Evolutionary conservation across 2,888 invertebrate species (phyloP).

Genomic region (Leucoptera coffeella): DNA sequence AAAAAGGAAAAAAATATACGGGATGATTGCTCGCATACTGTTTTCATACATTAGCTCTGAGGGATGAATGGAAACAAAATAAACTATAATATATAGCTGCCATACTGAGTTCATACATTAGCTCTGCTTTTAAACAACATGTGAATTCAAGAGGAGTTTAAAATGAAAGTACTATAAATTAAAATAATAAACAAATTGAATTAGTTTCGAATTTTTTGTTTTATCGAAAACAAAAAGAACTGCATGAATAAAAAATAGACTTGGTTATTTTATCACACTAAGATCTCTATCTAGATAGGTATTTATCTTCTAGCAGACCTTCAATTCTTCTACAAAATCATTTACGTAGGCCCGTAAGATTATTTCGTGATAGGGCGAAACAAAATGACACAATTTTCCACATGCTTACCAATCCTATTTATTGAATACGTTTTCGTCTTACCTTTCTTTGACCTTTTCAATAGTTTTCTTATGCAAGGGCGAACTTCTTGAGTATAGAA

Average conservation of each 20-base stretch:
- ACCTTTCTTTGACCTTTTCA: constrained; percentile 21
- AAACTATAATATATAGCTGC: not conserved
- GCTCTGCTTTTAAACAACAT: not conserved
- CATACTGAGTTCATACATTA: not conserved
- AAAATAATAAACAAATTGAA: too few species aligned
- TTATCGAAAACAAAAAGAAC: too few species aligned
- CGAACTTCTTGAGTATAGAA: constrained; percentile 23
- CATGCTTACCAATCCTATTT: not conserved
- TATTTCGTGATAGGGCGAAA: not conserved
- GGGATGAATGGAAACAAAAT: too few species aligned
- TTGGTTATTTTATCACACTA: too few species aligned
- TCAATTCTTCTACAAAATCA: not conserved
- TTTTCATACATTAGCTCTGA: too few species aligned
- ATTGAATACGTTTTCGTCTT: constrained; percentile 5
- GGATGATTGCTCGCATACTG: too few species aligned
- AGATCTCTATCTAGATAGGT: not conserved
- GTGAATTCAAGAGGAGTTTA: not conserved
- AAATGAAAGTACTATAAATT: not conserved
- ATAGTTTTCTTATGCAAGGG: constrained; percentile 25
- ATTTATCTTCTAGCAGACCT: not conserved
- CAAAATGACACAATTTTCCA: not conserved
- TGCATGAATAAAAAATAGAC: too few species aligned
- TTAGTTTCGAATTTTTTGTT: too few species aligned
- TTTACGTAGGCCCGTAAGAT: not conserved
- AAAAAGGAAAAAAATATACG: too few species aligned